Evolutionary conservation across 2,113 vertebrate genomes (phyloP).

Genomic region (Hydropotes inermis): DNA sequence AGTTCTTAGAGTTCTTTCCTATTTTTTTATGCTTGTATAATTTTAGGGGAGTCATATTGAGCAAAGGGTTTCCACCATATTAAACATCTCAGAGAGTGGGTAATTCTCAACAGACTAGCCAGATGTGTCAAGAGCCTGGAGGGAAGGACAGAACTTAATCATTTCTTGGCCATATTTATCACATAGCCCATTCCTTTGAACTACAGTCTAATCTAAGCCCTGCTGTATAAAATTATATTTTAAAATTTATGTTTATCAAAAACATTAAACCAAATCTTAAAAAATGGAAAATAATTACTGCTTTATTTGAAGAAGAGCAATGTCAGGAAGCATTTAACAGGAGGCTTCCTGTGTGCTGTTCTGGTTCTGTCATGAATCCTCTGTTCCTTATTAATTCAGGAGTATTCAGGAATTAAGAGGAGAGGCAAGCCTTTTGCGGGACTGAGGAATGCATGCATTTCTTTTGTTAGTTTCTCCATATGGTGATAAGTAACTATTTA

Average conservation of each 20-base stretch:
- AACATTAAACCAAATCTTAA: not conserved
- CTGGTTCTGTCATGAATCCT: too few relatives aligned
- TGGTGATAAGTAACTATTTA: too few relatives aligned
- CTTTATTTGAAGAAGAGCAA: not conserved
- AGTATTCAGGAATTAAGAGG: too few relatives aligned
- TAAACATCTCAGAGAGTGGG: not conserved
- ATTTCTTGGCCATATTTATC: not conserved
- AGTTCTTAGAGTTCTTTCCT: not conserved
- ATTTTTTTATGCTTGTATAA: not conserved
- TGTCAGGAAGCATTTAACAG: too few relatives aligned
- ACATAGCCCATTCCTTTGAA: not conserved
- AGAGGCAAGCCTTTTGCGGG: too few relatives aligned
- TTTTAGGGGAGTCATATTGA: not conserved
- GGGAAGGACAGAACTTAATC: not conserved
- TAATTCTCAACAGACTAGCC: not conserved
- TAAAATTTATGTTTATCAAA: not conserved
- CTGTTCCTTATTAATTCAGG: too few relatives aligned
- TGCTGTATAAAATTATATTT: not conserved
- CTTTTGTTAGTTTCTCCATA: too few relatives aligned
- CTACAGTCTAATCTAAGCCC: not conserved
- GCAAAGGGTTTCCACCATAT: not conserved
- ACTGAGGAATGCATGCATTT: too few relatives aligned
- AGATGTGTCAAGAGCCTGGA: not conserved
- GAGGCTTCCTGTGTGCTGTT: too few relatives aligned
- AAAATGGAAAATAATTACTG: not conserved